Evolutionary conservation across 2,888 invertebrate species (phyloP).

Genomic region (Acrocera orbiculus): DNA sequence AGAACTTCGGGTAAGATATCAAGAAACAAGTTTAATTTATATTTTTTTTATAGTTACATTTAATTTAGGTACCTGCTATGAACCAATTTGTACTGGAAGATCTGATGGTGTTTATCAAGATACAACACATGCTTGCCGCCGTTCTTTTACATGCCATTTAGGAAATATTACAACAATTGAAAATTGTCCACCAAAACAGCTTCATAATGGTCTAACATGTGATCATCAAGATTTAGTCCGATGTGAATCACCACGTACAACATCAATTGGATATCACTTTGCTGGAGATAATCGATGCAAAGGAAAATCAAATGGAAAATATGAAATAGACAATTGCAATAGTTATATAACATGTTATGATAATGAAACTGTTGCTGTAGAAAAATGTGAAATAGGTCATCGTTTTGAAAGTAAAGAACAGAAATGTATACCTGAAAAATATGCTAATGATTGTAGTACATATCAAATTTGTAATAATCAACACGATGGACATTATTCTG

Average conservation of each 20-base stretch:
- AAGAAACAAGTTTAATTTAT: neutral
- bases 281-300: slow-evolving; percentile 18
- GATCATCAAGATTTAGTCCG: slow-evolving; percentile 27
- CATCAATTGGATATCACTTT: slow-evolving; percentile 20
- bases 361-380: slow-evolving; percentile 19
- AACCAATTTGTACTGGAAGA: slow-evolving; percentile 39
- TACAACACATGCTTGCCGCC: slow-evolving; percentile 38
- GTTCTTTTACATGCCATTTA: slow-evolving; percentile 34
- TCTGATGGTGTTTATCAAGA: slow-evolving; percentile 40
- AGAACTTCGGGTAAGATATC: slow-evolving; percentile 27
- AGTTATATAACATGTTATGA: slow-evolving; percentile 20
- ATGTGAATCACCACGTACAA: slow-evolving; percentile 33
- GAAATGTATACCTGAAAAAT: slow-evolving; percentile 16
- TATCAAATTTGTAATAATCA: slow-evolving; percentile 14
- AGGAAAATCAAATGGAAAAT: slow-evolving; percentile 19
- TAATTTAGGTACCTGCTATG: slow-evolving; percentile 36
- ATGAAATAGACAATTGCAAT: slow-evolving; percentile 19
- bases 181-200: slow-evolving; percentile 32
- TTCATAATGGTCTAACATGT: slow-evolving; percentile 37
- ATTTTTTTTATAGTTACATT: neutral
- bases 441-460: slow-evolving; percentile 2
- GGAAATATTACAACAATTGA: slow-evolving; percentile 34
- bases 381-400: slow-evolving; percentile 19
- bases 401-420: slow-evolving; percentile 17
- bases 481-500: slow-evolving; percentile 22